Percentiles rank a stretch among this genome's conserved stretches.
phyloP scores from a whole-genome alignment of 2,113 vertebrate genomes.

The Notarius quadriscutis region DNA sequence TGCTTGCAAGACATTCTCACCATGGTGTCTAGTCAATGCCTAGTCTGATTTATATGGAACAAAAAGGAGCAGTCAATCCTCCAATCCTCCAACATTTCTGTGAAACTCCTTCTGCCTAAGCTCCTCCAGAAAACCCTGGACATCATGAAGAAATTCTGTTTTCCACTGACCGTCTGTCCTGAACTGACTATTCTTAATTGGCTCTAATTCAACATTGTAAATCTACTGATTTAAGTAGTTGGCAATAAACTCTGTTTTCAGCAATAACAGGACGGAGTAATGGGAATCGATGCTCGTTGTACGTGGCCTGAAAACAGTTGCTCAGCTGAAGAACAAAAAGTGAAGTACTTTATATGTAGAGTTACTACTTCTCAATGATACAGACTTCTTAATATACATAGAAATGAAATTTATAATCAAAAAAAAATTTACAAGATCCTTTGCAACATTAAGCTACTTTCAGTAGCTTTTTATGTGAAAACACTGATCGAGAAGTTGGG shows the following conservation, averaged over 20 bases:
- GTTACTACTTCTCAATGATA: slow-evolving; percentile 14
- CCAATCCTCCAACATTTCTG: not conserved
- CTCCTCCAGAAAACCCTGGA: not conserved
- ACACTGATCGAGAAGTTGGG: not conserved
- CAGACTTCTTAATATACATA: not conserved
- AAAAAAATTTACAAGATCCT: not conserved
- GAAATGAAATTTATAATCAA: not conserved
- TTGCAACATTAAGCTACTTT: not conserved
- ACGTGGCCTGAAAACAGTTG: slow-evolving; percentile 43
- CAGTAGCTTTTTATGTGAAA: not conserved
- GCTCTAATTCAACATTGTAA: slow-evolving; percentile 51
- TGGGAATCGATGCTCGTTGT: slow-evolving; percentile 53
- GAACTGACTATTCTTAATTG: slow-evolving; percentile 42
- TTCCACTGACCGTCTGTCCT: slow-evolving; percentile 25
- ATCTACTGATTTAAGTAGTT: slow-evolving; percentile 50
- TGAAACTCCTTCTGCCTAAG: slow-evolving; percentile 12
- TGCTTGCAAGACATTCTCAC: not conserved
- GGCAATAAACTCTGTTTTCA: slow-evolving; percentile 47
- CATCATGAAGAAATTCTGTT: slow-evolving; percentile 32
- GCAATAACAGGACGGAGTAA: slow-evolving; percentile 53
- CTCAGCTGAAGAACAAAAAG: slow-evolving; percentile 26
- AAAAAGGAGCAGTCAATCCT: not conserved
- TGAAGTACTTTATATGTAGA: not conserved
- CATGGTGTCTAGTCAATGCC: not conserved
- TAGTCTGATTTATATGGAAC: slow-evolving; percentile 9